phyloP scores from a whole-genome alignment of 2,888 invertebrate species.

The Pyrochroa serraticornis region DNA sequence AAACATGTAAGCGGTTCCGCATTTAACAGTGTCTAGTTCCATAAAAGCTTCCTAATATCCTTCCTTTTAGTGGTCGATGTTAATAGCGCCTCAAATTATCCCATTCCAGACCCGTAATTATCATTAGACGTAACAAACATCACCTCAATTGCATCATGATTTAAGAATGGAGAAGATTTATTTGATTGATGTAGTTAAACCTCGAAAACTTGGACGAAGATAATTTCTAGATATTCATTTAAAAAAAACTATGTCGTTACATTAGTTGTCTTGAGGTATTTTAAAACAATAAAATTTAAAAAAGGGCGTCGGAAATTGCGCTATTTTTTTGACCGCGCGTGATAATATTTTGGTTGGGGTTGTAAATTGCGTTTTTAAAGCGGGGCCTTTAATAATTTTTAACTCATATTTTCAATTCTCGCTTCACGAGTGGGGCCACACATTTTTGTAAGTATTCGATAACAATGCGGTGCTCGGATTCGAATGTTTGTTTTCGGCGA shows the following conservation, averaged over 20 bases:
- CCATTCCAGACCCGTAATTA: conserved; percentile 14
- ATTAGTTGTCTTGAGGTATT: too few relatives aligned
- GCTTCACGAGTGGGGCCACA: conserved; percentile 1
- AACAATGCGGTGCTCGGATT: conserved; percentile 21
- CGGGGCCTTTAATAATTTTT: background rate
- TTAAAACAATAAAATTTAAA: too few relatives aligned
- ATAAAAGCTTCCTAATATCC: conserved; percentile 23
- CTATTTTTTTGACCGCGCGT: too few relatives aligned
- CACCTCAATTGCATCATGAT: background rate
- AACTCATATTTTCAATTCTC: too few relatives aligned
- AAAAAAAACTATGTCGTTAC: too few relatives aligned
- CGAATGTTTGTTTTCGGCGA: conserved; percentile 19
- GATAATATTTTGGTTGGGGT: too few relatives aligned
- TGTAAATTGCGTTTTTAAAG: background rate
- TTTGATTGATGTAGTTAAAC: too few relatives aligned
- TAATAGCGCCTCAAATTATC: conserved; percentile 15
- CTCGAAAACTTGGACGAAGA: too few relatives aligned
- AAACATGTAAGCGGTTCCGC: conserved; percentile 20
- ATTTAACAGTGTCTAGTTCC: conserved; percentile 14
- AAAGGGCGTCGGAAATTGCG: too few relatives aligned
- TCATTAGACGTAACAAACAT: conserved; percentile 7
- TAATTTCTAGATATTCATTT: too few relatives aligned
- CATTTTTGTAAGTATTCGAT: conserved; percentile 18
- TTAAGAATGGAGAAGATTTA: too few relatives aligned
- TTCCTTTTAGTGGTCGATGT: conserved; percentile 16